Base-by-base conservation (phyloP, 2,888 invertebrate genomes). In the Hydraecia micacea region DNA sequence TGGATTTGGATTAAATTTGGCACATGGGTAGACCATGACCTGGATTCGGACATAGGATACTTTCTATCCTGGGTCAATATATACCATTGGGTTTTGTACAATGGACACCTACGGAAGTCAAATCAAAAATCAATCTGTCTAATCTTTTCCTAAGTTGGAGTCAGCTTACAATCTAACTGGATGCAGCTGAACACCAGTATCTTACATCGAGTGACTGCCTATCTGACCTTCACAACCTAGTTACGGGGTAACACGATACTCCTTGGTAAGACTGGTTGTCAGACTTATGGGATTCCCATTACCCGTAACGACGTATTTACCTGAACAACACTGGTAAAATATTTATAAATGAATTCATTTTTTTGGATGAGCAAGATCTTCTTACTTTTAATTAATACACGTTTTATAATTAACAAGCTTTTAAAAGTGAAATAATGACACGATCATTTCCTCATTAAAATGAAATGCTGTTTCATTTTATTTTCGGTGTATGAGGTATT, bases 381-480 rank as follows among this genome's bases (percentile, higher is more conserved):
- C 32, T 28, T 6, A 21, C 25, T n/a, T 66, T 68, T n/a, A 49
- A 25, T 63, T 28, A 9, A 9, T 13, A 28, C 4, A 49, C 5
- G 3, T 36, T 36, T 49, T 36, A 36, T 49, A 36, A 73, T 21
- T 46, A 68, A 36, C 13, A n/a, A 32, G 13, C 46, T 60, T 36
- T 36, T 62, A 49, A 49, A 39, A 18, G 8, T 7, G 6, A 73
- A 60, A 21, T 18, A 62, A n/a, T 32, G 25, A 58, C 4, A 46
- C 32, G 2, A 9, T 77, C 0, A 72, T 70, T 36, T 49, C 15
- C 36, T 13, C 25, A 39, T 42, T 52, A 7, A 52, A 63, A 49
- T 52, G 0, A 46, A 65, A 65, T n/a, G 8, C 11, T n/a, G 42
- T n/a, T 65, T 68, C 9, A 42, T 67, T 62, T 76, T 63, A 77